Evolutionary conservation across 2,113 vertebrate genomes (phyloP).

Genomic region (Gila orcuttii): DNA sequence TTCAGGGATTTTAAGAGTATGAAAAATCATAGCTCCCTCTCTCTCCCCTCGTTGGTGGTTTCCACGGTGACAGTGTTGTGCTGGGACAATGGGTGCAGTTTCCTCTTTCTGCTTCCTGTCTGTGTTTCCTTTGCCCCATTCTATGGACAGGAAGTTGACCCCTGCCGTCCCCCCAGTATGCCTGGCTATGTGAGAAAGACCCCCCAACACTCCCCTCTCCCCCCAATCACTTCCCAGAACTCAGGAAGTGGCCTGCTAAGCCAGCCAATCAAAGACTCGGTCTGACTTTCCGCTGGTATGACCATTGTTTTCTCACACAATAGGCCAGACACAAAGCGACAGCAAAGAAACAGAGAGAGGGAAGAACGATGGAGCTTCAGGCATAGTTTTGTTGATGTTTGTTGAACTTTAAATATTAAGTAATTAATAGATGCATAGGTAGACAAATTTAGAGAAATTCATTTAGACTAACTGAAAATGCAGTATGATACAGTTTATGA

Average conservation of each 20-base stretch:
- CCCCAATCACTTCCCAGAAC: constrained; percentile 78
- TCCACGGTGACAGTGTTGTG: constrained; percentile 76
- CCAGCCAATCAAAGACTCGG: constrained; percentile 72
- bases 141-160: constrained; percentile 78
- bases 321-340: constrained; percentile 76
- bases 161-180: constrained; percentile 52
- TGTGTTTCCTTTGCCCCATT: constrained; percentile 81
- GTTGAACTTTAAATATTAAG: constrained; percentile 1
- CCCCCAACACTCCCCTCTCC: constrained; percentile 53
- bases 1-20: constrained; percentile 31
- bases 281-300: constrained; percentile 76
- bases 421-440: not conserved
- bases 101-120: constrained; percentile 83
- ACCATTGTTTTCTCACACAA: constrained; percentile 82
- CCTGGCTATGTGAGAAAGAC: constrained; percentile 65
- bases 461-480: not conserved
- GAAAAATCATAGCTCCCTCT: constrained; percentile 54
- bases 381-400: not conserved
- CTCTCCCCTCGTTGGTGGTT: constrained; percentile 70
- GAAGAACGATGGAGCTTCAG: constrained; percentile 48
- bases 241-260: constrained; percentile 75
- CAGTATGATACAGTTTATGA: not conserved
- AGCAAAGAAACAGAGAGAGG: constrained; percentile 41
- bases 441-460: not conserved
- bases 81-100: constrained; percentile 83